Evolutionary conservation across 2,797 vertebrate species (phyloP).

Genomic region (Catharus ustulatus): DNA sequence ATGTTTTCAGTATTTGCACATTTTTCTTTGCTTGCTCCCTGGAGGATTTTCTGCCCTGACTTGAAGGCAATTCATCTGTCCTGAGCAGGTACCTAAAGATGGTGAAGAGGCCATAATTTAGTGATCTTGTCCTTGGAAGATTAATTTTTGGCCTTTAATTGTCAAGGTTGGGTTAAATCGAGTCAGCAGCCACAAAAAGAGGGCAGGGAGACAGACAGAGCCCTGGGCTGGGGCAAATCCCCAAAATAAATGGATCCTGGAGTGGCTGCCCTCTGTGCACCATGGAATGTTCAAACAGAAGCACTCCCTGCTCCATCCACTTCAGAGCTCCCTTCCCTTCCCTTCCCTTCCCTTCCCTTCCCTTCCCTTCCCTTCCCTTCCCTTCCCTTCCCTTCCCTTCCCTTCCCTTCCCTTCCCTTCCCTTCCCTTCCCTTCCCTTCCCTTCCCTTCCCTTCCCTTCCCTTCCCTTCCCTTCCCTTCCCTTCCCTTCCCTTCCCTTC

Average conservation of each 20-base stretch:
- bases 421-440: too few species aligned
- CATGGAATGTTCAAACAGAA: slow-evolving; percentile 64
- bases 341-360: too few species aligned
- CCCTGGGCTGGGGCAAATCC: slow-evolving; percentile 10
- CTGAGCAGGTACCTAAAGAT: slow-evolving; percentile 58
- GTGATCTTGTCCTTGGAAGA: slow-evolving; percentile 65
- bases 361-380: too few species aligned
- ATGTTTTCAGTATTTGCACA: slow-evolving; percentile 59
- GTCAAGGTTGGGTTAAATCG: slow-evolving; percentile 66
- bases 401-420: too few species aligned
- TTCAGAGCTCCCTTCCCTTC: background rate
- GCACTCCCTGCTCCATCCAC: background rate
- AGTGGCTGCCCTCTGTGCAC: slow-evolving; percentile 36
- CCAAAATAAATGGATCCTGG: slow-evolving; percentile 6
- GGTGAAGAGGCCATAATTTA: slow-evolving; percentile 67
- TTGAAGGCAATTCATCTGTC: slow-evolving; percentile 58
- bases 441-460: too few species aligned
- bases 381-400: too few species aligned
- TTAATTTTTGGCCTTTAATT: slow-evolving; percentile 68
- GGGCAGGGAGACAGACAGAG: slow-evolving; percentile 44
- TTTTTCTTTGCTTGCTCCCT: slow-evolving; percentile 59
- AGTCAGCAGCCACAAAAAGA: slow-evolving; percentile 38
- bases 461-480: too few species aligned
- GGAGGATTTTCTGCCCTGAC: slow-evolving; percentile 61
- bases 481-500: too few species aligned